Base-by-base conservation (phyloP, 2,888 invertebrate genomes). In the Leptura quadrifasciata region DNA sequence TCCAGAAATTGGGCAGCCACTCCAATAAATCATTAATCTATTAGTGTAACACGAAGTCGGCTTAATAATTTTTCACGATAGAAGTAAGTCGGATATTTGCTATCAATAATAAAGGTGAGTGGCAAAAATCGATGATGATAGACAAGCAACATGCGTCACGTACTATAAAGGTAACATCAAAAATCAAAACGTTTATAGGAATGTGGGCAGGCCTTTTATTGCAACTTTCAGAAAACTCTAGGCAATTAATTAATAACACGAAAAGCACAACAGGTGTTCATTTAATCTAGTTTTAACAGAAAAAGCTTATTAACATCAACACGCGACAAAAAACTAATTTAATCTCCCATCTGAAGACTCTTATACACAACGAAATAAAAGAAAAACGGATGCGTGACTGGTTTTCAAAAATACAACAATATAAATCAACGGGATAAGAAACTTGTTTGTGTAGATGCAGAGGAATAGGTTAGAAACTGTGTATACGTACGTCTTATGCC, bases 401-500 rank as follows among this genome's bases (percentile, higher is more conserved):
- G 84, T 84, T 83, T 81, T 81, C 72, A 76, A 83, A 83, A 84
- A 83, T 79, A 75, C 81, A 82, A 82, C 81, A 79, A 80, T 76
- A 83, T 83, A 84, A 84, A 84, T 84, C 83, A 82, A 79, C 73
- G 72, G 76, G 75, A 74, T 79, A 79, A 81, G 75, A 83, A 84
- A 84, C 84, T 78, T 77, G 84, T 84, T 84, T 80, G 76, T 74
- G 58, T 58, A 58, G 31, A 18, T 20, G 10, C 47, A 24, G 57
- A 58, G 69, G 69, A 57, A 69, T 69, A 69, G 69, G 69, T 69
- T 69, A 69, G 69, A 69, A 69, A 47, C 52, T 31, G 47, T 54
- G 31, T 57, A 84, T 90, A 92, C 94, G 91, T 92, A 94, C 94
- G 93, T 91, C 93, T 91, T 85, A 94, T 93, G 82, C 94, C 93